Percentiles rank a stretch among this genome's conserved stretches.
Conservation (phyloP, 2,113 vertebrate species). For the Pangasianodon gigas region DNA sequence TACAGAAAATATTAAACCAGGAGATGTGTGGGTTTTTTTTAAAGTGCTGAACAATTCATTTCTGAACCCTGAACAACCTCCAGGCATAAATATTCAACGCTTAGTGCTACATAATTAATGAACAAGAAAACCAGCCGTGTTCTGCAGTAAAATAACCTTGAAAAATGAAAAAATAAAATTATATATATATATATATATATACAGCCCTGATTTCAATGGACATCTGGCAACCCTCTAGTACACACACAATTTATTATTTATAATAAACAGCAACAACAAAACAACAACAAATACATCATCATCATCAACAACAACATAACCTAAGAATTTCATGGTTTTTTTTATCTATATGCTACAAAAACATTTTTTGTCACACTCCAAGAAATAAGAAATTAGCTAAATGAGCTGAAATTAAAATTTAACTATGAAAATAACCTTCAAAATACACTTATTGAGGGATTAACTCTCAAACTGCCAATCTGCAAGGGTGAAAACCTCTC, state of each 20-base stretch:
- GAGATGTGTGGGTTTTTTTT: neutral
- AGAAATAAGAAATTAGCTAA: neutral
- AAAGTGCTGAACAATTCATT: neutral
- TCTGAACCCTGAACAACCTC: neutral
- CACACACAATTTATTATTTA: neutral
- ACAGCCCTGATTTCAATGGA: neutral
- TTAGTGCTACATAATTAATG: neutral
- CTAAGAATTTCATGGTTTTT: neutral
- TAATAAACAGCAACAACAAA: too few species aligned
- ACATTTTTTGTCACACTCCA: neutral
- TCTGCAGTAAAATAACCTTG: neutral
- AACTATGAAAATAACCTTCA: neutral
- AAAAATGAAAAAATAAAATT: neutral
- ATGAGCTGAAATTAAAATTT: too few species aligned
- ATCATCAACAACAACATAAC: neutral
- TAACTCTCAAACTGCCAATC: neutral
- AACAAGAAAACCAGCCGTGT: neutral
- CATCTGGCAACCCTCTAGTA: neutral
- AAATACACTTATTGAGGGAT: neutral
- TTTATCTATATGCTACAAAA: neutral
- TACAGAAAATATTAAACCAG: slow-evolving; percentile 1
- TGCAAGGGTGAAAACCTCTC: neutral
- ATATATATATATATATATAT: too few species aligned
- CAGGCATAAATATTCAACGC: neutral
- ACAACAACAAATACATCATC: neutral